Evolutionary conservation across 2,888 invertebrate genomes (phyloP).

Genomic region (Rhabditoides inermis): DNA sequence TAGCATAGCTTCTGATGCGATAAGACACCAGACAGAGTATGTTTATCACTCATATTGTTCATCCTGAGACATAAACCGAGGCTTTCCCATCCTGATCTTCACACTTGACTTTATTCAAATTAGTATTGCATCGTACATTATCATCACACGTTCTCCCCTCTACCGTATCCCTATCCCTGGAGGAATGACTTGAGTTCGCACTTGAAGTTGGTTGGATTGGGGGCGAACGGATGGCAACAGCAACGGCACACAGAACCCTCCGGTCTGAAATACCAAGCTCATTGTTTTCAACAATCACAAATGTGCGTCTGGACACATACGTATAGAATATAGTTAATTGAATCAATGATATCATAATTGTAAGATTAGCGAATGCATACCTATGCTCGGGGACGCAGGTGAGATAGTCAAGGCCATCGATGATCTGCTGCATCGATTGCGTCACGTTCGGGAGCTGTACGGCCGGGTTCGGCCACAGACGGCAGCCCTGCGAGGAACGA

Average conservation of each 20-base stretch:
- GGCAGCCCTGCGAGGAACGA: constrained; percentile 33
- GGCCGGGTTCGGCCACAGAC: constrained; percentile 44
- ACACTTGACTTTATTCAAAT: too few relatives aligned
- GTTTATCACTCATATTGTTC: too few relatives aligned
- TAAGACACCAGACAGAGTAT: too few relatives aligned
- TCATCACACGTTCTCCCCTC: too few relatives aligned
- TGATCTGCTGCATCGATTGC: constrained; percentile 40
- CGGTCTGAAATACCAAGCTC: constrained; percentile 26
- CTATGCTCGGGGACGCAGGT: constrained; percentile 43
- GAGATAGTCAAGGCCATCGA: constrained; percentile 46
- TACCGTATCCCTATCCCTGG: background rate
- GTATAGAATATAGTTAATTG: too few relatives aligned
- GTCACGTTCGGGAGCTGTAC: constrained; percentile 47
- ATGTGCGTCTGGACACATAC: too few relatives aligned
- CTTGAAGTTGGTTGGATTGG: constrained; percentile 46
- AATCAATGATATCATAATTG: too few relatives aligned
- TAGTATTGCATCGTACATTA: too few relatives aligned
- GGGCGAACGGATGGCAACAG: constrained; percentile 48
- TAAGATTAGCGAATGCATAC: constrained; percentile 12
- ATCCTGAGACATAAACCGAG: too few relatives aligned
- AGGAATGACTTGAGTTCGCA: constrained; percentile 42
- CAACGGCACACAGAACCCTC: constrained; percentile 46
- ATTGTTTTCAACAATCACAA: background rate
- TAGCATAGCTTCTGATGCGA: too few relatives aligned
- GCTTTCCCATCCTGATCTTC: too few relatives aligned